Base-by-base conservation (phyloP, 1,140 invertebrate genomes). In the Condylostylus longicornis region DNA sequence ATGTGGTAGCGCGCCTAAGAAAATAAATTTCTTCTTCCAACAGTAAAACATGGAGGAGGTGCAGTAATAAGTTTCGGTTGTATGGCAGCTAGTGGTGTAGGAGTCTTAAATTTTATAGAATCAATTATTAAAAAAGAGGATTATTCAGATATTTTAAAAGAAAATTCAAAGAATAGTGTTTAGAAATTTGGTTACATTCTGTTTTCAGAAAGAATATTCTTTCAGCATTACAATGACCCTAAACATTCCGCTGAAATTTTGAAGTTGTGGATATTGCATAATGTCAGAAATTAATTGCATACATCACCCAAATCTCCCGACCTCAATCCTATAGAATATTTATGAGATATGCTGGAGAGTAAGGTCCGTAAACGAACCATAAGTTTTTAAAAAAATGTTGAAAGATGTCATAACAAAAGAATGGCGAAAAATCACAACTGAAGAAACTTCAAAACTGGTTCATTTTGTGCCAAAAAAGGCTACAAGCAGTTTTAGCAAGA, bases 1-100 rank as follows among this genome's bases (percentile, higher is more conserved):
- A 32, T 29, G 19, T 22, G 40, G 44, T 29, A 37, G 42, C 31
- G 41, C 41, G 1, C 35, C 43, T 17, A 33, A 44, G 17, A 45
- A 45, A 14, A 25, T 44, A 37, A 47, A 53, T 42, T 43, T n/a
- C n/a, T 50, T 21, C 35, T 41, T 14, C 15, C 45, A 20, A 64
- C 62, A 3, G 49, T 64, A 6, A 64, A 64, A 38, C 50, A 61
- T 38, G 48, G 54, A 31, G 49, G 53, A 18, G 48, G 51, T 22
- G 35, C 20, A 23, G 31, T 54, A 2, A 56, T 62, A 52, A 49
- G 56, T 7, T 63, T 54, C 53, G 54, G 50, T 6, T 50, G 42
- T 38, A 49, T 63, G 39, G 38, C 44, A 14, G 31, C 35, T 1
- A 33, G 29, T 25, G 53, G 49, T 9, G 45, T 53, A 2, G 49